These are phyloP conservation scores for Yponomeuta malinellus DNA, from an alignment of 2,888 invertebrate genomes.

Conservation along the genomic window DNA sequence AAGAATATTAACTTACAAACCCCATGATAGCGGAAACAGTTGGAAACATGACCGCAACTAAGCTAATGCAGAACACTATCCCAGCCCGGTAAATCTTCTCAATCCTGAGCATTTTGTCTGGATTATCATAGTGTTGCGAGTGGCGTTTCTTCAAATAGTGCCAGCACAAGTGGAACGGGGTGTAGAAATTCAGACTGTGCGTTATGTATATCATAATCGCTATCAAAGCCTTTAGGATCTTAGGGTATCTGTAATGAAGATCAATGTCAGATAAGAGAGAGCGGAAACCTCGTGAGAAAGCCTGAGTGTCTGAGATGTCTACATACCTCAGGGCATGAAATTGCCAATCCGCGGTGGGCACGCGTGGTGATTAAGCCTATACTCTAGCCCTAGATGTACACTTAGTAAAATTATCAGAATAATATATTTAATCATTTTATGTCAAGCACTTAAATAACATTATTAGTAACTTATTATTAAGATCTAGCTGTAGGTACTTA, in stretches of 20 bases:
- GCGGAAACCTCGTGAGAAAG: too few relatives aligned
- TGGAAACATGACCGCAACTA: conserved; percentile 46
- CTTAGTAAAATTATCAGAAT: too few relatives aligned
- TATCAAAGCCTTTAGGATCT: conserved; percentile 43
- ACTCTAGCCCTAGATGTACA: too few relatives aligned
- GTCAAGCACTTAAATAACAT: too few relatives aligned
- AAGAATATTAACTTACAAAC: conserved; percentile 46
- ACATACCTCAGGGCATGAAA: too few relatives aligned
- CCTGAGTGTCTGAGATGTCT: too few relatives aligned
- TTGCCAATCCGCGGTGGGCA: too few relatives aligned
- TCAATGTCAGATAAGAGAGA: too few relatives aligned
- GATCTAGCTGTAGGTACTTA: too few relatives aligned
- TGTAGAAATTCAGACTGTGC: conserved; percentile 55
- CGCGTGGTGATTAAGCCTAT: too few relatives aligned
- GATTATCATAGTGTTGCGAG: neutral
- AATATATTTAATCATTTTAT: too few relatives aligned
- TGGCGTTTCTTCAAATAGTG: conserved; percentile 34
- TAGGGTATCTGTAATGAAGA: conserved; percentile 39
- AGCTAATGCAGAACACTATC: conserved; percentile 32
- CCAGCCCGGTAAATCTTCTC: conserved; percentile 44
- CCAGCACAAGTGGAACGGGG: conserved; percentile 50
- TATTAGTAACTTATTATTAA: too few relatives aligned
- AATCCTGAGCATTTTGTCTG: conserved; percentile 25
- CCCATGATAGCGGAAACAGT: conserved; percentile 51
- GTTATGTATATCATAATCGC: conserved; percentile 53